phyloP scores from a whole-genome alignment of 2,888 invertebrate genomes.

The Aelia acuminata region DNA sequence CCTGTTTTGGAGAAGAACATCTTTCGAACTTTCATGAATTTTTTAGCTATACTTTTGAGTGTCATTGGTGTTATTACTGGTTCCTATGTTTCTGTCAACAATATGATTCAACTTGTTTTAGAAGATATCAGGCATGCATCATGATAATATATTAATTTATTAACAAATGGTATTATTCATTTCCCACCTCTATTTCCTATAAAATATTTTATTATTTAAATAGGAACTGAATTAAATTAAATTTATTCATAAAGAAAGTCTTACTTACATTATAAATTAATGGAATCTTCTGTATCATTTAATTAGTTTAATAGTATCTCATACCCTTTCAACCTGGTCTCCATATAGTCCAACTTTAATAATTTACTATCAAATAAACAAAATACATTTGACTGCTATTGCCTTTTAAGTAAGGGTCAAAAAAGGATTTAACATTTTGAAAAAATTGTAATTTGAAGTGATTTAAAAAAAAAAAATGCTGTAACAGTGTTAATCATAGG shows the following conservation, averaged over 20 bases:
- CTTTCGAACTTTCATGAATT: slow-evolving; percentile 1
- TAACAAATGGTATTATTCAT: neutral
- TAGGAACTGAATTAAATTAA: neutral
- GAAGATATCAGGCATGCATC: slow-evolving; percentile 23
- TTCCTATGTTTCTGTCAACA: neutral
- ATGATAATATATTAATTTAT: slow-evolving; percentile 6
- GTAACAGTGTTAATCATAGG: too few species aligned
- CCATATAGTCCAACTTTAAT: too few species aligned
- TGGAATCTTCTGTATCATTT: neutral
- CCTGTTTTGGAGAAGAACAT: neutral
- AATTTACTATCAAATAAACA: too few species aligned
- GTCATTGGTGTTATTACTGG: neutral
- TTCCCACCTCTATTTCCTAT: neutral
- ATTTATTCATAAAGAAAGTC: neutral
- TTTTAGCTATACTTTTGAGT: slow-evolving; percentile 8
- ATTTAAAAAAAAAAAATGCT: too few species aligned
- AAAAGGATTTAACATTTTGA: too few species aligned
- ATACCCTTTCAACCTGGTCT: too few species aligned
- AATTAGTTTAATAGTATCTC: too few species aligned
- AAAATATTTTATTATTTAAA: neutral
- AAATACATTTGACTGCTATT: too few species aligned
- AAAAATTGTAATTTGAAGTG: too few species aligned
- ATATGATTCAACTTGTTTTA: slow-evolving; percentile 5
- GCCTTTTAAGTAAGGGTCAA: too few species aligned
- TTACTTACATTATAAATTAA: neutral